These are phyloP conservation scores for Drosophila quadrilineata DNA, from an alignment of 1,140 invertebrate species.

Conservation along the genomic window DNA sequence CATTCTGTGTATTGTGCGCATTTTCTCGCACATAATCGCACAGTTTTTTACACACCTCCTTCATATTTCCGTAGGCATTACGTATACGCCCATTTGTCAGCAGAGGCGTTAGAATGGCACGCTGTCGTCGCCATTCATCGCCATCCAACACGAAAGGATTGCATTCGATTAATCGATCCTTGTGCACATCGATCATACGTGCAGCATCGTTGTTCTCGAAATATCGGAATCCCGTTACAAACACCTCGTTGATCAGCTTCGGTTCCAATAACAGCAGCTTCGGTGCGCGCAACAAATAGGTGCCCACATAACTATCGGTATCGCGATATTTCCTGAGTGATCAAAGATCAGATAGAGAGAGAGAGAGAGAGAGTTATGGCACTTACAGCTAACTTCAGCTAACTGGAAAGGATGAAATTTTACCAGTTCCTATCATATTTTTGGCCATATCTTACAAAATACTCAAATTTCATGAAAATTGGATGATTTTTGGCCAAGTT, in stretches of 20 bases:
- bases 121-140: slow-evolving; percentile 83
- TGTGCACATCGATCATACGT: slow-evolving; percentile 66
- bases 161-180: slow-evolving; percentile 80
- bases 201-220: slow-evolving; percentile 80
- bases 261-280: slow-evolving; percentile 82
- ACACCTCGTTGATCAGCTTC: slow-evolving; percentile 82
- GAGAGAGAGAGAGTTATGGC: too few relatives aligned
- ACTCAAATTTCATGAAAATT: too few relatives aligned
- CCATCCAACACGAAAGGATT: slow-evolving; percentile 82
- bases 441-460: too few relatives aligned
- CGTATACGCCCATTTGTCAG: slow-evolving; percentile 82
- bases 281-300: slow-evolving; percentile 80
- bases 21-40: slow-evolving; percentile 36
- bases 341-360: not conserved
- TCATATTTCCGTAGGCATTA: slow-evolving; percentile 58
- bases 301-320: slow-evolving; percentile 73
- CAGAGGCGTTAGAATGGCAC: slow-evolving; percentile 82
- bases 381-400: too few relatives aligned
- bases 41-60: slow-evolving; percentile 51
- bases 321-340: slow-evolving; percentile 40
- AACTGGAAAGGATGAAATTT: too few relatives aligned
- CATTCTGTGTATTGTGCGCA: slow-evolving; percentile 16
- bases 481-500: too few relatives aligned
- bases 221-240: slow-evolving; percentile 82
- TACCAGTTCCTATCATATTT: too few relatives aligned